A percentile compares a stretch with the other conserved stretches of the same genome.
Evolutionary conservation across 35 echinoderm and acorn worm genomes (phyloP).

Genomic region (Patiria miniata): DNA sequence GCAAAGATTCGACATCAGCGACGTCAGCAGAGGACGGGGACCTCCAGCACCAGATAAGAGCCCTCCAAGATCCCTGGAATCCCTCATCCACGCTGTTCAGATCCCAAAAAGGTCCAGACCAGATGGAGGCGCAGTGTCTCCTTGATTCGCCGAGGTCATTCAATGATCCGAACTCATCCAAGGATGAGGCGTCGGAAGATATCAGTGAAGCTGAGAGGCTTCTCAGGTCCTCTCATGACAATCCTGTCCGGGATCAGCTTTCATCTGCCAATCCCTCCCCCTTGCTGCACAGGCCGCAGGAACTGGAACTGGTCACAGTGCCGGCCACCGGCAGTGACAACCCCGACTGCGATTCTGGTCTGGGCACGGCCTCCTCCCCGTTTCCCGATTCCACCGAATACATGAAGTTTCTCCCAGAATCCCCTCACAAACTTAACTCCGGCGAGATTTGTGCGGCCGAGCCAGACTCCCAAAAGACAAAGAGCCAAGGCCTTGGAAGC

Average conservation of each 20-base stretch:
- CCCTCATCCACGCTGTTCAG: too few species aligned
- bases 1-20: neutral
- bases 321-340: neutral
- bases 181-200: neutral
- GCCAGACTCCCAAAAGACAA: neutral
- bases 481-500: neutral
- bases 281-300: neutral
- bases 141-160: neutral
- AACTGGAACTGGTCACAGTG: neutral
- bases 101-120: neutral
- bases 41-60: too few species aligned
- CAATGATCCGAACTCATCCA: neutral
- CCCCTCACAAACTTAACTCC: neutral
- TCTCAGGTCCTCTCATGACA: neutral
- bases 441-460: neutral
- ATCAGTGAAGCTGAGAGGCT: neutral
- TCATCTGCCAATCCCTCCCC: neutral
- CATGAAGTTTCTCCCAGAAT: neutral
- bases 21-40: too few species aligned
- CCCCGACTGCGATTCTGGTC: constrained; percentile 4
- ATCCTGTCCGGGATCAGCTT: constrained; percentile 5
- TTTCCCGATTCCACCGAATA: neutral
- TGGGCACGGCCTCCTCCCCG: constrained; percentile 5
- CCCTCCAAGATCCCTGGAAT: too few species aligned
- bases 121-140: neutral